Conservation (phyloP, 2,888 invertebrate species). For the Drosophila robusta region DNA sequence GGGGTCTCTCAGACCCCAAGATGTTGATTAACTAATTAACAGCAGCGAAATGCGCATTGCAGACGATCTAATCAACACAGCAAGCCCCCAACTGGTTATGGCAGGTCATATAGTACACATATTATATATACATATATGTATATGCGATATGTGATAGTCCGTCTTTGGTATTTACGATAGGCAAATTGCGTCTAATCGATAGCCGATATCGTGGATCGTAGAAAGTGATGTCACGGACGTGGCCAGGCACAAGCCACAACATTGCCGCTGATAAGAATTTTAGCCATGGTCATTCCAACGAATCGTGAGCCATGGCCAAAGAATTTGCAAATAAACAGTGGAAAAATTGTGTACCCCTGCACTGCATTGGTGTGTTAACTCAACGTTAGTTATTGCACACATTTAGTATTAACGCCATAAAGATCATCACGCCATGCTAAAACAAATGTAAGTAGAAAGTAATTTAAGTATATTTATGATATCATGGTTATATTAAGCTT, state of each 20-base stretch:
- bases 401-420: constrained; percentile 9
- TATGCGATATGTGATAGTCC: constrained; percentile 35
- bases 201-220: constrained; percentile 35
- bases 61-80: constrained; percentile 1
- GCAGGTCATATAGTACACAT: constrained; percentile 10
- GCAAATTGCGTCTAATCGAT: constrained; percentile 67
- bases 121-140: background rate
- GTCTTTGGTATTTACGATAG: constrained; percentile 63
- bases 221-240: constrained; percentile 66
- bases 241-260: constrained; percentile 12
- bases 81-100: constrained; percentile 30
- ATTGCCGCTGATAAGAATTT: constrained; percentile 46
- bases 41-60: constrained; percentile 5
- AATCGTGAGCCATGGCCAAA: constrained; percentile 35
- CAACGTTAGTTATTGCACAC: constrained; percentile 3
- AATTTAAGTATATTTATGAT: constrained; percentile 9
- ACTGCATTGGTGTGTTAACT: background rate
- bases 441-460: constrained; percentile 6
- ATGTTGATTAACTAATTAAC: constrained; percentile 2
- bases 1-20: background rate
- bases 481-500: constrained; percentile 15
- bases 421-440: constrained; percentile 11
- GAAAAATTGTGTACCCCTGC: constrained; percentile 40
- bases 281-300: constrained; percentile 14
- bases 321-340: constrained; percentile 33